Base-by-base conservation (phyloP, 2,797 vertebrate species). In the Pantherophis alleghaniensis region DNA sequence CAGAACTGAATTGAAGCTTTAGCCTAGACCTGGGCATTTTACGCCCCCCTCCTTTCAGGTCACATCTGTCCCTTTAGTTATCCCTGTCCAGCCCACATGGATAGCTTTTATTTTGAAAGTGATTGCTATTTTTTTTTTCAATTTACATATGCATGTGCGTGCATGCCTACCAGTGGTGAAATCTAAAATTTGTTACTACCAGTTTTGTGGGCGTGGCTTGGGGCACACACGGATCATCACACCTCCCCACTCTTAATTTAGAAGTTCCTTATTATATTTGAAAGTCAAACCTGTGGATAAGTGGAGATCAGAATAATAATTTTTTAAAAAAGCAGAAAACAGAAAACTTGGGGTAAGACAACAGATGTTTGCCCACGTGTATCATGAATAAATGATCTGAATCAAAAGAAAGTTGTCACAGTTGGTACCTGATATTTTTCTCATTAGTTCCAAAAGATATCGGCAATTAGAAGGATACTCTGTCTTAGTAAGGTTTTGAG, bases 351-450 rank as follows among this genome's bases (percentile, higher is more conserved):
- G 26, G 22, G 5, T 87, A 79, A 94, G 47, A 12, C 90, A 14
- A 13, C 42, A 94, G 37, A 66, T 93, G 83, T 94, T 95, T 94
- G 3, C 13, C 24, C 18, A 28, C 0, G 37, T 4, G 0, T n/a
- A 47, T 94, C 37, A 94, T 94, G 92, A 94, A 93, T 94, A 93
- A 93, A 1, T 37, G 94, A 47, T 10, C 9, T 74, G 16, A 94
- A 94, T 51, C 26, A 92, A 96, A 95, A 90, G 11, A 92, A 91
- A 93, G 69, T 0, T 1, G 83, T 88, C 95, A 94, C 90, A 56
- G 57, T 94, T 5, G 92, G 88, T 32, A 55, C 66, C 5, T 47
- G 5, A 1, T 94, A 28, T 91, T 95, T 95, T 93, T 91, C 59
- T 89, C 12, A 79, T 79, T 94, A 93, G 24, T 90, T 56, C 74